Evolutionary conservation across 2,113 vertebrate species (phyloP).

Genomic region (Saimiri boliviensis): DNA sequence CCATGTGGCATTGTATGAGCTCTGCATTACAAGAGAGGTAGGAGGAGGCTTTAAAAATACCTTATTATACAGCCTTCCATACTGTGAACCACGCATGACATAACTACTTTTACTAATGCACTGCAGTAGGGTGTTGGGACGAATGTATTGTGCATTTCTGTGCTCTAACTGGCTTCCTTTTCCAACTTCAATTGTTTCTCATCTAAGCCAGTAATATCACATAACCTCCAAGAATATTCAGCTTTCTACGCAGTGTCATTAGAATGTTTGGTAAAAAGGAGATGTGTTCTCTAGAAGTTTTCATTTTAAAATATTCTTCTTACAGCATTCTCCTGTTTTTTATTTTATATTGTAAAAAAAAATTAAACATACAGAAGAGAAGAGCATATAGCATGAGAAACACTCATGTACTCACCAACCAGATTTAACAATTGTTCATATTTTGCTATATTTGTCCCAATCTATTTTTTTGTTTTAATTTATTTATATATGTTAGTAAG

Average conservation of each 20-base stretch:
- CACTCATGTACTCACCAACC: fast-evolving
- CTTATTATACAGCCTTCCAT: fast-evolving
- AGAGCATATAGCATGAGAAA: neutral
- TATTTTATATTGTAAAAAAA: neutral
- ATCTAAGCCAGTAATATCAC: neutral
- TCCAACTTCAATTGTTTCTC: neutral
- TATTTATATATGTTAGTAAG: fast-evolving
- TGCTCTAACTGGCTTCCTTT: neutral
- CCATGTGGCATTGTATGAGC: fast-evolving
- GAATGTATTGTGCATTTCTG: neutral
- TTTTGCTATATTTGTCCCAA: neutral
- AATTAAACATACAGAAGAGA: neutral
- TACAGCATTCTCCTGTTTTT: neutral
- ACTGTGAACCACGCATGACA: neutral
- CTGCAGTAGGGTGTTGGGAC: neutral
- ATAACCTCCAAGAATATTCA: neutral
- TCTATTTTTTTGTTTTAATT: neutral
- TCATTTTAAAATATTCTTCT: neutral
- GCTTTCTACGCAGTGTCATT: neutral
- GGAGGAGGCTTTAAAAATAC: neutral
- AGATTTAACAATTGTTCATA: neutral
- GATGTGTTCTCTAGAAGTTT: neutral
- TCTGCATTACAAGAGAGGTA: fast-evolving
- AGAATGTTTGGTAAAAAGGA: neutral
- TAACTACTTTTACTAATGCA: neutral